These are phyloP conservation scores for Thaumetopoea pityocampa DNA, from an alignment of 1,140 invertebrate species.

Conservation along the genomic window DNA sequence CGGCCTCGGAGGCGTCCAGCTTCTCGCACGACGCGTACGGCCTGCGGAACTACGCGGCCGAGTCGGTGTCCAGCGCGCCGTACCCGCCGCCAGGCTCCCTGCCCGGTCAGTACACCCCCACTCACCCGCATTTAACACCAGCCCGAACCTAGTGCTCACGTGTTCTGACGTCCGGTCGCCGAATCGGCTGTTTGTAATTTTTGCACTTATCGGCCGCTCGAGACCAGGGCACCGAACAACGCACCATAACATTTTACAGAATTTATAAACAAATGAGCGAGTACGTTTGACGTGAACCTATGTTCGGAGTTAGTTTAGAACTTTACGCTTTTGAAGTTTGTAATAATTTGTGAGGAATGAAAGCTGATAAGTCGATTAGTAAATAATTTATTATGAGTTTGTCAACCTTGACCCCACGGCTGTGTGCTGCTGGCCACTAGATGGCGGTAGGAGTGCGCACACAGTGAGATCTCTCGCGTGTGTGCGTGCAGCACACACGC, in stretches of 20 bases:
- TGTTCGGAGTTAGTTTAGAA: not conserved
- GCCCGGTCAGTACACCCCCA: conserved; percentile 48
- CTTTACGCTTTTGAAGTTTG: conserved; percentile 11
- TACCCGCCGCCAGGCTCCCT: conserved; percentile 86
- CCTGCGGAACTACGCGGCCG: conserved; percentile 85
- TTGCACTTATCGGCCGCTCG: conserved; percentile 44
- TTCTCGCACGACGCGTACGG: conserved; percentile 87
- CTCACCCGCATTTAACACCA: conserved; percentile 6
- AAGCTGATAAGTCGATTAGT: conserved; percentile 45
- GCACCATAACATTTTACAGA: conserved; percentile 46
- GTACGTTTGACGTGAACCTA: no score
- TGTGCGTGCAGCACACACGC: no score
- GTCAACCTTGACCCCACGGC: conserved; percentile 57
- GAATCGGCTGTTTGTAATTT: conserved; percentile 56
- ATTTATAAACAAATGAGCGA: conserved; percentile 59
- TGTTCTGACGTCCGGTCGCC: conserved; percentile 36
- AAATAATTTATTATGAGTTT: conserved; percentile 62
- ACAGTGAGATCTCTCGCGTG: no score
- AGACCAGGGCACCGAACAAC: conserved; percentile 38
- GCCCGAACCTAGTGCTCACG: conserved; percentile 31
- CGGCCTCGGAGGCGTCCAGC: conserved; percentile 79
- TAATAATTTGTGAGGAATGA: conserved; percentile 17
- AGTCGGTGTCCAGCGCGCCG: conserved; percentile 85
- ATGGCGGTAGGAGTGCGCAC: conserved; percentile 47
- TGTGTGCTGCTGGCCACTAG: conserved; percentile 44